A percentile compares a stretch with the other conserved stretches of the same genome.
Evolutionary conservation across 2,888 invertebrate genomes (phyloP).

Genomic region (Pantelozetes paolii): DNA sequence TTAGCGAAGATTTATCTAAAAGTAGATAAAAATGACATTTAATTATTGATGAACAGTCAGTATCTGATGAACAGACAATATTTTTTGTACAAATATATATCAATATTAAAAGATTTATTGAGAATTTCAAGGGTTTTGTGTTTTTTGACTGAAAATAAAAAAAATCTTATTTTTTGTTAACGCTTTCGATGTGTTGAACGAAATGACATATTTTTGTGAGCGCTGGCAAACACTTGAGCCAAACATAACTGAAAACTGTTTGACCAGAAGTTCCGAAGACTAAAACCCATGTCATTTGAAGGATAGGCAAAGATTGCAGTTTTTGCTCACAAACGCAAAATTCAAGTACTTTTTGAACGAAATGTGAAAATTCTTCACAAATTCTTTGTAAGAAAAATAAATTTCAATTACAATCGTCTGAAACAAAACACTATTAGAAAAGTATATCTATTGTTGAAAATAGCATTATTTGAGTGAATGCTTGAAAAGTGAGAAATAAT

Average conservation of each 20-base stretch:
- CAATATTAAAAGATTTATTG: neutral
- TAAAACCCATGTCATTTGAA: neutral
- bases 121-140: neutral
- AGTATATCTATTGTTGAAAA: too few relatives aligned
- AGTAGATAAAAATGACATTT: neutral
- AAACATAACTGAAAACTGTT: conserved; percentile 11
- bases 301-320: neutral
- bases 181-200: neutral
- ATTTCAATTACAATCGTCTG: neutral
- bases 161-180: neutral
- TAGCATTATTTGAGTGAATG: too few relatives aligned
- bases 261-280: conserved; percentile 12
- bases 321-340: neutral
- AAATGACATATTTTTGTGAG: conserved; percentile 17
- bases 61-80: neutral
- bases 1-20: too few relatives aligned
- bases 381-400: neutral
- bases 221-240: neutral
- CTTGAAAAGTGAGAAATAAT: neutral
- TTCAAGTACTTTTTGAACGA: neutral
- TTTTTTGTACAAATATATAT: too few relatives aligned
- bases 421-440: too few relatives aligned
- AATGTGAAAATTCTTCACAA: neutral
- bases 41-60: neutral
- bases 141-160: neutral